Base-by-base conservation (phyloP, 2,797 vertebrate species). In the Cebuella pygmaea region DNA sequence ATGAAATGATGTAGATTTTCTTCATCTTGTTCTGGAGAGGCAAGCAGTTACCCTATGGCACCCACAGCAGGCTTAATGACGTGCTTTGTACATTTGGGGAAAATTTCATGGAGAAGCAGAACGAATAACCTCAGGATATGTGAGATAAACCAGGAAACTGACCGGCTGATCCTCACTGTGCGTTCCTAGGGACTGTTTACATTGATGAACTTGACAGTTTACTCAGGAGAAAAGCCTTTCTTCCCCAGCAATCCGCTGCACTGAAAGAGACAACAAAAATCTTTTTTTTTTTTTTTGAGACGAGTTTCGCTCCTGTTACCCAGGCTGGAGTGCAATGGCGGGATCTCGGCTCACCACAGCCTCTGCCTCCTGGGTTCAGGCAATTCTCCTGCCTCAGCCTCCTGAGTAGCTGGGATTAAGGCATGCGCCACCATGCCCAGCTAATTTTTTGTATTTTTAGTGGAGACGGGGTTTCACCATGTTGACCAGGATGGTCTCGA, bases 81-180 rank as follows among this genome's bases (percentile, higher is more conserved):
- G 8, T 36, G 17, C 0, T 70, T 70, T 9, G 8, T 36, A n/a
- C 3, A 19, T 70, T 70, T 10, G 36, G 64, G 64, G 19, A 70
- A 17, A 70, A 0, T 8, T n/a, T 1, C 17, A 19, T n/a, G 33
- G 17, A 20, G 15, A n/a, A 39, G 20, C n/a, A 74, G 64, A 67
- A 19, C 15, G n/a, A 67, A n/a, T n/a, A 17, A 67, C 17, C 64
- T 67, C 33, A n/a, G 64, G 64, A n/a, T 67, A n/a, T n/a, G 17
- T 67, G 64, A 67, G 64, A 67, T 20, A 19, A 67, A 67, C 15
- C 7, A n/a, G 33, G 17, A n/a, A 33, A n/a, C 7, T 2, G 6
- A n/a, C 2, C 0, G 3, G 7, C 7, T 67, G 64, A n/a, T n/a
- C 2, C 33, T n/a, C 3, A 67, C 33, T 20, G 33, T 67, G 64